Conservation (phyloP, 2,888 invertebrate genomes). For the Nemurella pictetii region DNA sequence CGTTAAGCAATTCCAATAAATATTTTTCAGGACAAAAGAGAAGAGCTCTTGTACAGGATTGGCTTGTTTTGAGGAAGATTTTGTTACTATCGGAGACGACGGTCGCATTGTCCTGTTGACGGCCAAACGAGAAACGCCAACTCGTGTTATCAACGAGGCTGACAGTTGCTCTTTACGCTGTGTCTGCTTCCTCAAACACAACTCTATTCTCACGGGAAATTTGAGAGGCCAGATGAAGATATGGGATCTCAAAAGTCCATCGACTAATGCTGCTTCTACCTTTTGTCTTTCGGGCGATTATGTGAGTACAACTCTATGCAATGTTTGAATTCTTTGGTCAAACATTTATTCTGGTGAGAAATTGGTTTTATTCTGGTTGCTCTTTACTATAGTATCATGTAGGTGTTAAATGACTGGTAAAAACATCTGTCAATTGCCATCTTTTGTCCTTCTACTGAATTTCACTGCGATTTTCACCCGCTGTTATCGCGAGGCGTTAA, state of each 20-base stretch:
- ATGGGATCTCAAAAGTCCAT: constrained; percentile 75
- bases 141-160: constrained; percentile 63
- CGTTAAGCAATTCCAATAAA: not conserved
- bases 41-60: constrained; percentile 75
- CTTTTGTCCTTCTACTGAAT: too few species aligned
- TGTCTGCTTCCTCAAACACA: constrained; percentile 73
- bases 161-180: constrained; percentile 82
- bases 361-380: too few species aligned
- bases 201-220: constrained; percentile 81
- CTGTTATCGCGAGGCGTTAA: too few species aligned
- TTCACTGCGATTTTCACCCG: too few species aligned
- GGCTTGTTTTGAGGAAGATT: constrained; percentile 74
- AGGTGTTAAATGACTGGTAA: too few species aligned
- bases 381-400: too few species aligned
- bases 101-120: constrained; percentile 67
- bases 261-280: constrained; percentile 66
- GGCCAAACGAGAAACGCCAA: constrained; percentile 55
- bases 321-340: too few species aligned
- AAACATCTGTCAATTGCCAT: too few species aligned
- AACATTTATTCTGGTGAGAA: too few species aligned
- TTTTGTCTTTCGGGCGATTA: constrained; percentile 71
- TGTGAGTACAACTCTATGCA: constrained; percentile 40
- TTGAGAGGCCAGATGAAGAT: constrained; percentile 87
- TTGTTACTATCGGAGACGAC: constrained; percentile 84
- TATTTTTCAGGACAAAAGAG: constrained; percentile 45